Evolutionary conservation across 2,113 vertebrate genomes (phyloP).

Genomic region (Motacilla tschutschensis): DNA sequence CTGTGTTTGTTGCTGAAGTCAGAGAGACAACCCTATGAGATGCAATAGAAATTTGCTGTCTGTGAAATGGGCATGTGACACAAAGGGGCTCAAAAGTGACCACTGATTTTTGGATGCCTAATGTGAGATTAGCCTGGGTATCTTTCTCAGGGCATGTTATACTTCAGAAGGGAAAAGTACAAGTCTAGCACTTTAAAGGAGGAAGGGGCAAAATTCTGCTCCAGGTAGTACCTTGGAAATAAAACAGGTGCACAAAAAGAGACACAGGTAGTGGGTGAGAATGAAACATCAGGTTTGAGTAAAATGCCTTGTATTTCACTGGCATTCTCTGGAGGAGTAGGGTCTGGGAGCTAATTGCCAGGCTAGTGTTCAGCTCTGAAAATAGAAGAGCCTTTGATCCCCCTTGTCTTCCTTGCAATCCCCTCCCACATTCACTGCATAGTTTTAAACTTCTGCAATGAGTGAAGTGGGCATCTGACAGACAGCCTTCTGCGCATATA

Average conservation of each 20-base stretch:
- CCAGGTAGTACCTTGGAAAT: not conserved
- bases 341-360: not conserved
- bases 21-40: not conserved
- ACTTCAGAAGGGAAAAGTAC: not conserved
- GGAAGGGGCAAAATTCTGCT: not conserved
- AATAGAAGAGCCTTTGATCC: constrained; percentile 27
- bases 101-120: not conserved
- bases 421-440: constrained; percentile 53
- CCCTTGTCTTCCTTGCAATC: not conserved
- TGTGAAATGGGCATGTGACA: not conserved
- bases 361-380: constrained; percentile 9
- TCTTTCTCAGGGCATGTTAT: not conserved
- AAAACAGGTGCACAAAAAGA: not conserved
- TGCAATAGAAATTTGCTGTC: not conserved
- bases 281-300: not conserved
- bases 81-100: not conserved
- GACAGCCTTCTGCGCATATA: not conserved
- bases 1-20: not conserved
- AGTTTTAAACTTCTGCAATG: constrained; percentile 44
- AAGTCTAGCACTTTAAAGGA: not conserved
- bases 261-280: not conserved
- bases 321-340: not conserved
- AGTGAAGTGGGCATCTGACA: constrained; percentile 56
- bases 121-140: not conserved
- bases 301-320: not conserved